Conservation (phyloP, 1,140 invertebrate species). For the Pseudomyrmex concolor region DNA sequence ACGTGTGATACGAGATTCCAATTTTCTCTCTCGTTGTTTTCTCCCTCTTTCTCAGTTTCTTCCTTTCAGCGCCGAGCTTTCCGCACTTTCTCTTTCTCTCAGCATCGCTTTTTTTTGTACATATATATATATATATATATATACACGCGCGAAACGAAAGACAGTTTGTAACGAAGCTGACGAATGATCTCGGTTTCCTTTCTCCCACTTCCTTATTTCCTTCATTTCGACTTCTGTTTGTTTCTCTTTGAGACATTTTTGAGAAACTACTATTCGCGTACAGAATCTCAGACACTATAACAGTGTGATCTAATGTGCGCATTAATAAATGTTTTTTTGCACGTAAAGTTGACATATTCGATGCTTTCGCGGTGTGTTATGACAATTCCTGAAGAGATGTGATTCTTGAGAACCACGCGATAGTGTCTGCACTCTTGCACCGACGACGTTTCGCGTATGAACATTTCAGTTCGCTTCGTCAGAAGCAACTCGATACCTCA, state of each 20-base stretch:
- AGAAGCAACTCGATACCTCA: no score
- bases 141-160: slow-evolving; percentile 42
- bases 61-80: slow-evolving; percentile 42
- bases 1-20: slow-evolving; percentile 73
- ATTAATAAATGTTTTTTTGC: no score
- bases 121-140: not conserved
- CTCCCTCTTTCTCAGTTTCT: slow-evolving; percentile 29
- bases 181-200: slow-evolving; percentile 41
- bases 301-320: no score
- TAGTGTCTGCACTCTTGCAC: no score
- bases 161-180: slow-evolving; percentile 67
- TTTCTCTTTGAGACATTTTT: slow-evolving; percentile 61
- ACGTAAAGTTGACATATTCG: no score
- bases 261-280: slow-evolving; percentile 12
- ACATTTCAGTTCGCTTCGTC: no score
- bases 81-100: slow-evolving; percentile 42
- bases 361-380: no score
- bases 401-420: no score
- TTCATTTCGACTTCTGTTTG: not conserved
- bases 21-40: slow-evolving; percentile 75
- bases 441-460: no score
- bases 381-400: no score
- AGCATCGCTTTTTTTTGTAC: slow-evolving; percentile 1
- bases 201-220: not conserved
- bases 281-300: no score